Evolutionary conservation across 2,797 vertebrate genomes (phyloP), one percentile per base, ranked within the genome.

Genomic region (Scarus forsteni): DNA sequence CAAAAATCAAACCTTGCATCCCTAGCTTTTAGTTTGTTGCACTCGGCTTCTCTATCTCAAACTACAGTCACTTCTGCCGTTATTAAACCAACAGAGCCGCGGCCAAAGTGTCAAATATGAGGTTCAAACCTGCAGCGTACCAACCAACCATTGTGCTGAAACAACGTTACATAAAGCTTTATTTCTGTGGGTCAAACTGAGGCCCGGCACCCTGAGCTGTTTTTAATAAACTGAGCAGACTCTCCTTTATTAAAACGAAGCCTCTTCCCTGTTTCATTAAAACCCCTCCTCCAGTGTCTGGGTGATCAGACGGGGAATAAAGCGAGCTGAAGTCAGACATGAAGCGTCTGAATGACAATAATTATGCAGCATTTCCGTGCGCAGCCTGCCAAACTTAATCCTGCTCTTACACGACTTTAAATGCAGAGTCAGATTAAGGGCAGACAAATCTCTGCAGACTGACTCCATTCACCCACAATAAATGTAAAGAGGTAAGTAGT

Each of bases 381-480:
- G 60, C 18, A 75, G 55, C 70, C 76, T 81, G 76, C 64, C 83
- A 85, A 75, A 88, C 77, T 84, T 57, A 85, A 88, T 85, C 73
- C 60, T 39, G n/a, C 79, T 81, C n/a, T 76, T 80, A 85, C 78
- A 77, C 76, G 65, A 70, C 66, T 65, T 77, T 79, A 83, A 91
- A 81, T 70, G 74, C 68, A 64, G 71, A 81, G 68, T 87, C 82
- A 86, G 82, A 89, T 88, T 81, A 87, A 80, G 70, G 77, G 70
- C 74, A 77, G 64, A 81, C 75, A 70, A 83, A 73, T 85, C 80
- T 84, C 64, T 0, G 15, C 57, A 88, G 80, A 87, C 45, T 71
- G 60, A 81, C 74, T 85, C 60, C 60, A 60, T 81, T 87, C 81
- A 66, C 70, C 72, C 65, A 81, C 78, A 81, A 77, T 80, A 75